These are phyloP conservation scores for Drosophila jambulina DNA, from an alignment of 1,140 invertebrate genomes.

Conservation along the genomic window DNA sequence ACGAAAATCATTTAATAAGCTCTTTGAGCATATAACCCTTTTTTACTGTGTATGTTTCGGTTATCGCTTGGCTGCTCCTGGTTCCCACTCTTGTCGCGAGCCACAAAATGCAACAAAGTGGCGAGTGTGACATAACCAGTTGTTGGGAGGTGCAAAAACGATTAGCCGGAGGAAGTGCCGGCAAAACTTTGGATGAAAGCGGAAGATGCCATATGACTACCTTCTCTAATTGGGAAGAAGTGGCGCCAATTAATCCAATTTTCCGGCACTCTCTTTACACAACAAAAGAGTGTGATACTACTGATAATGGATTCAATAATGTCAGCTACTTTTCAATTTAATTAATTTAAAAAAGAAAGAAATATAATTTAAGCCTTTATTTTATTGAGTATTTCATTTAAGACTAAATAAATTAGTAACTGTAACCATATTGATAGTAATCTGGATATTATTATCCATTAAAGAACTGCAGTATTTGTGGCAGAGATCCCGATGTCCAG, in stretches of 20 bases:
- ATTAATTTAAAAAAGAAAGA: not conserved
- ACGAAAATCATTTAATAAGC: too few relatives aligned
- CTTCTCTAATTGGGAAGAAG: constrained; percentile 33
- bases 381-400: constrained; percentile 2
- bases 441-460: constrained; percentile 22
- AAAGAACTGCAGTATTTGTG: constrained; percentile 36
- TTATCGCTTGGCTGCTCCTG: constrained; percentile 57
- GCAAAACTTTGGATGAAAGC: constrained; percentile 14
- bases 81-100: constrained; percentile 31
- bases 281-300: constrained; percentile 12
- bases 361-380: not conserved
- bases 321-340: not conserved
- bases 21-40: not conserved
- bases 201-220: constrained; percentile 21
- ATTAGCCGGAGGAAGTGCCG: constrained; percentile 27
- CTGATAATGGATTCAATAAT: not conserved
- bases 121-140: constrained; percentile 58
- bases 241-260: constrained; percentile 30
- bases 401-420: constrained; percentile 19
- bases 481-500: constrained; percentile 20
- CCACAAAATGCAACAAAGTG: constrained; percentile 50
- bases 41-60: constrained; percentile 17
- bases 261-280: constrained; percentile 21
- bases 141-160: constrained; percentile 41
- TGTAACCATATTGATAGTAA: not conserved